phyloP scores from a whole-genome alignment of 2,888 invertebrate genomes.

The Drosophila peninsularis region DNA sequence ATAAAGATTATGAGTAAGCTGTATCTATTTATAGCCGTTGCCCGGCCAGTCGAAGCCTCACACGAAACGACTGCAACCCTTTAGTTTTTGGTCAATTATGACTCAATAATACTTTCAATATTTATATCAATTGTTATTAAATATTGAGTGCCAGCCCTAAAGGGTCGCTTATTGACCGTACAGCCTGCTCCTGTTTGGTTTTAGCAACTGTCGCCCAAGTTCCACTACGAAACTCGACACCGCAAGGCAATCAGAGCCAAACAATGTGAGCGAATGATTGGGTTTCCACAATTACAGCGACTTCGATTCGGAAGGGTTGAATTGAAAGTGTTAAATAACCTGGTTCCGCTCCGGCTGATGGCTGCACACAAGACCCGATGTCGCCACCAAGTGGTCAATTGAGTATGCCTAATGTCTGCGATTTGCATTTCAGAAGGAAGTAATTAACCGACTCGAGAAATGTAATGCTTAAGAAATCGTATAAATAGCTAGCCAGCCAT shows the following conservation, averaged over 20 bases:
- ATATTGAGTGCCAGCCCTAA: slow-evolving; percentile 68
- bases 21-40: background rate
- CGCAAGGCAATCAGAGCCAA: slow-evolving; percentile 64
- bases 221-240: slow-evolving; percentile 59
- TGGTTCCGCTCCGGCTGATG: slow-evolving; percentile 55
- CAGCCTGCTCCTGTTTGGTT: slow-evolving; percentile 11
- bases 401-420: slow-evolving; percentile 20
- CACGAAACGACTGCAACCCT: slow-evolving; percentile 30
- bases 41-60: slow-evolving; percentile 1
- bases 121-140: slow-evolving; percentile 80
- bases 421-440: slow-evolving; percentile 61
- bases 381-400: slow-evolving; percentile 39
- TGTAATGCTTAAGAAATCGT: slow-evolving; percentile 63
- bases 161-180: slow-evolving; percentile 34
- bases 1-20: background rate
- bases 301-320: slow-evolving; percentile 40
- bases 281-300: slow-evolving; percentile 52
- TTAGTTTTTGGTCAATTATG: slow-evolving; percentile 46
- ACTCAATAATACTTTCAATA: slow-evolving; percentile 77
- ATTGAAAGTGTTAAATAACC: slow-evolving; percentile 56
- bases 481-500: slow-evolving; percentile 49
- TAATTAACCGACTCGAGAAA: slow-evolving; percentile 50
- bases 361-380: background rate
- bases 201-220: slow-evolving; percentile 33
- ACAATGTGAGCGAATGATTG: slow-evolving; percentile 58